phyloP scores from a whole-genome alignment of 1,140 invertebrate species.

The Zaprionus africanus region DNA sequence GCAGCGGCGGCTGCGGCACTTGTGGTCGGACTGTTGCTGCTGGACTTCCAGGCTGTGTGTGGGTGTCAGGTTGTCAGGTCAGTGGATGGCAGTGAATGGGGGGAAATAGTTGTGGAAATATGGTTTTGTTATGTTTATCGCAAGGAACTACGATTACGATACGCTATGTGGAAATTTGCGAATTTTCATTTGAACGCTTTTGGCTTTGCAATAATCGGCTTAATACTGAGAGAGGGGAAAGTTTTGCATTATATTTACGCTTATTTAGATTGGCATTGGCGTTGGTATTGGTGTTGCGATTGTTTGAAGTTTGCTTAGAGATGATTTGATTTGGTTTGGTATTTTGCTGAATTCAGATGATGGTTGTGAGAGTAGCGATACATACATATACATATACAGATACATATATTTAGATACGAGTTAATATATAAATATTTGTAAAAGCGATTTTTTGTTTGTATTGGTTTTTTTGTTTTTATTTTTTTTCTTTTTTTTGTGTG shows the following conservation, averaged over 20 bases:
- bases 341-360: slow-evolving; percentile 58
- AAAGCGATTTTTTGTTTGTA: slow-evolving; percentile 71
- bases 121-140: slow-evolving; percentile 79
- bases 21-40: slow-evolving; percentile 63
- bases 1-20: slow-evolving; percentile 57
- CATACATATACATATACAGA: slow-evolving; percentile 81
- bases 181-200: slow-evolving; percentile 37
- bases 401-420: slow-evolving; percentile 81
- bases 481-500: slow-evolving; percentile 35
- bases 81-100: slow-evolving; percentile 62
- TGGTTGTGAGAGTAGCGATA: slow-evolving; percentile 83
- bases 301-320: slow-evolving; percentile 72
- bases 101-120: slow-evolving; percentile 81
- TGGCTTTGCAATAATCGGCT: slow-evolving; percentile 50
- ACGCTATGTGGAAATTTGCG: slow-evolving; percentile 63
- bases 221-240: slow-evolving; percentile 65
- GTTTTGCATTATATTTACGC: slow-evolving; percentile 75
- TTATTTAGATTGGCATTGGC: slow-evolving; percentile 74
- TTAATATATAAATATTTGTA: slow-evolving; percentile 83
- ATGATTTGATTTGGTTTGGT: slow-evolving; percentile 64
- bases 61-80: slow-evolving; percentile 49
- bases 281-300: slow-evolving; percentile 53
- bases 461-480: slow-evolving; percentile 21
- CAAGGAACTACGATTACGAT: slow-evolving; percentile 61
- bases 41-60: slow-evolving; percentile 74